These are phyloP conservation scores for Ctenodactylus gundi DNA, from an alignment of 2,113 vertebrate species.

Conservation along the genomic window DNA sequence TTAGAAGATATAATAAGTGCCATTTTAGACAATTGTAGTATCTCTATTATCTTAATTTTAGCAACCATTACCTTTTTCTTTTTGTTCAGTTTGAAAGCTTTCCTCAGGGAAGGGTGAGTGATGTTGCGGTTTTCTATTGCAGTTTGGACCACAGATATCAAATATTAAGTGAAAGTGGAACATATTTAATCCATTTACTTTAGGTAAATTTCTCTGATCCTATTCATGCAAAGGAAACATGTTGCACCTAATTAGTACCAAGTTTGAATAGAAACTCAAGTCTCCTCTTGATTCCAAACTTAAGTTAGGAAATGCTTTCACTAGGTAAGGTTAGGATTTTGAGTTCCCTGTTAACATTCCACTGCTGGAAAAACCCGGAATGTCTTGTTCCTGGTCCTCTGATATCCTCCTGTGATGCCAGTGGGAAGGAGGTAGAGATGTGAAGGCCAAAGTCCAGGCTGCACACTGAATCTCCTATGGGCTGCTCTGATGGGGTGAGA, in stretches of 20 bases:
- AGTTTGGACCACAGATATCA: not conserved
- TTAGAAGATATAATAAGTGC: not conserved
- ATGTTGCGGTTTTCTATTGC: not conserved
- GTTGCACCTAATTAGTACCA: not conserved
- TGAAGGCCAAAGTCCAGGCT: not conserved
- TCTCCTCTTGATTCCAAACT: too few relatives aligned
- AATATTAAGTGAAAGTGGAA: not conserved
- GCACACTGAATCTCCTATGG: not conserved
- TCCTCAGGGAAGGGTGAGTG: not conserved
- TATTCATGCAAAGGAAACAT: not conserved
- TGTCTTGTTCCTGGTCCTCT: not conserved
- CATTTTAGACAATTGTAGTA: not conserved
- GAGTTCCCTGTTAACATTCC: accelerated
- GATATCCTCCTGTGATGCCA: not conserved
- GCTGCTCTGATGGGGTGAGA: not conserved
- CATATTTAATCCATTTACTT: not conserved
- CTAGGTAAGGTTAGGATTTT: accelerated
- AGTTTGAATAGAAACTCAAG: not conserved
- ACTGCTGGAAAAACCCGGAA: not conserved
- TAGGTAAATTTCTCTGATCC: not conserved
- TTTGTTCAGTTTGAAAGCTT: not conserved
- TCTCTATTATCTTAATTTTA: not conserved
- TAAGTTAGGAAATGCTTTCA: not conserved
- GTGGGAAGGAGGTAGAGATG: accelerated
- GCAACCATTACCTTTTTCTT: not conserved